Evolutionary conservation across 2,797 vertebrate genomes (phyloP).

Genomic region (Anniella stebbinsi): DNA sequence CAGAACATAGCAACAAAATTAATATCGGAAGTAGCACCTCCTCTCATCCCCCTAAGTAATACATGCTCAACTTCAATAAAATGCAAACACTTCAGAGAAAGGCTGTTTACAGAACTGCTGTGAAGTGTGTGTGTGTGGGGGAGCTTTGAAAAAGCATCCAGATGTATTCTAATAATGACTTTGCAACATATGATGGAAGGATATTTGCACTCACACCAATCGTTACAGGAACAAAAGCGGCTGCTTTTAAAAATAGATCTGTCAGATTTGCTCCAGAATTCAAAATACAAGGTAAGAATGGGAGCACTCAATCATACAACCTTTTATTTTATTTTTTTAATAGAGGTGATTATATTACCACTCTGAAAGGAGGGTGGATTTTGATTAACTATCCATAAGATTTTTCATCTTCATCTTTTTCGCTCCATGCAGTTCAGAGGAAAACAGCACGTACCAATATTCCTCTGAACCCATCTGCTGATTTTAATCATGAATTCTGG

Average conservation of each 20-base stretch:
- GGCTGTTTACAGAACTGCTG: conserved; percentile 55
- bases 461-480: background rate
- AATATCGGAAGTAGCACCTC: conserved; percentile 1
- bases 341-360: background rate
- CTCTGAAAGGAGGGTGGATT: background rate
- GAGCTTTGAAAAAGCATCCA: conserved; percentile 23
- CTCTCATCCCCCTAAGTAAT: conserved; percentile 48
- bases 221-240: background rate
- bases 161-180: conserved; percentile 30
- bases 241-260: background rate
- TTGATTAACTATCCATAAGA: background rate
- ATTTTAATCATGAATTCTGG: background rate
- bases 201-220: conserved; percentile 14
- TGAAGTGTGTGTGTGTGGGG: background rate
- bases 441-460: background rate
- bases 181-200: conserved; percentile 12
- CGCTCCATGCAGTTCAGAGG: background rate
- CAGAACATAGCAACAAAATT: background rate
- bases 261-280: conserved; percentile 1
- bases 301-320: background rate
- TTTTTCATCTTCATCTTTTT: background rate
- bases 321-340: background rate
- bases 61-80: conserved; percentile 34
- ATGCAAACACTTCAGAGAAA: background rate
- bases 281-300: background rate